Evolutionary conservation across 2,797 vertebrate genomes (phyloP).

Genomic region (Helicolenus hilgendorfi): DNA sequence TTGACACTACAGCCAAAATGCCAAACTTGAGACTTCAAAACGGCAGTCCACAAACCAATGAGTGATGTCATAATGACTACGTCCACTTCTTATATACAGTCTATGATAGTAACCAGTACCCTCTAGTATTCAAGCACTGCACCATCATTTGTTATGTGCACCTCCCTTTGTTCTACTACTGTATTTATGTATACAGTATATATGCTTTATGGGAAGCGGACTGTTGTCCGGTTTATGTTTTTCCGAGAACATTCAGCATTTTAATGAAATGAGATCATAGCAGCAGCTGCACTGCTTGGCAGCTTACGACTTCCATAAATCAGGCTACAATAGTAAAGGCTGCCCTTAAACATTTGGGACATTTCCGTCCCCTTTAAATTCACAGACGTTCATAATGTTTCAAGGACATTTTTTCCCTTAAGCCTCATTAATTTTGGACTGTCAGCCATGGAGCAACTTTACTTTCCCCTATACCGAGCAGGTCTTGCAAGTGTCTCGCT

Average conservation of each 20-base stretch:
- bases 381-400: slow-evolving; percentile 26
- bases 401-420: slow-evolving; percentile 39
- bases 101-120: too few species aligned
- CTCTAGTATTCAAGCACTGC: neutral
- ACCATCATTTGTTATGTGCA: neutral
- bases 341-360: neutral
- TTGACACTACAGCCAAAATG: too few species aligned
- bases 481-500: neutral
- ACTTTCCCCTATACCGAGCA: neutral
- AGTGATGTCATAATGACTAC: too few species aligned
- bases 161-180: neutral
- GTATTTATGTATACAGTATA: neutral
- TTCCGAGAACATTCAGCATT: neutral
- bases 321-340: neutral
- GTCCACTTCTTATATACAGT: too few species aligned
- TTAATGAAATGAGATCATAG: neutral
- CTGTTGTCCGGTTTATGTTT: neutral
- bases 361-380: slow-evolving; percentile 24
- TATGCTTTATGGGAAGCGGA: neutral
- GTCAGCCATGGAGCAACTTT: slow-evolving; percentile 12
- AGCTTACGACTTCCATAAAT: slow-evolving; percentile 20
- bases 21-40: too few species aligned
- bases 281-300: neutral
- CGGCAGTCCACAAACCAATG: too few species aligned
- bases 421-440: slow-evolving; percentile 47